phyloP scores from a whole-genome alignment of 2,888 invertebrate species.

The Formica aserva region DNA sequence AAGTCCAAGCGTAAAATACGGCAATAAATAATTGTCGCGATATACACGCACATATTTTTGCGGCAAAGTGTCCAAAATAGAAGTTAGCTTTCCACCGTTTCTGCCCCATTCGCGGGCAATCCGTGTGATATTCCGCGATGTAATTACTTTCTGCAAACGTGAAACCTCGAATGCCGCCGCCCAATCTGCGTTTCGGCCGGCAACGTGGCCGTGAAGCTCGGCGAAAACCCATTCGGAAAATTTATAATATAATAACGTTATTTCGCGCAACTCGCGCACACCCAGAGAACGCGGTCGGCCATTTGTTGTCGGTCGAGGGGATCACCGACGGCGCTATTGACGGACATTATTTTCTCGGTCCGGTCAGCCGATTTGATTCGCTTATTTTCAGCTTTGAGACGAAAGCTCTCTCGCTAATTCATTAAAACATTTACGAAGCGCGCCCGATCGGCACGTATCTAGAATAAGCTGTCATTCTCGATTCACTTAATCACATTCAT shows the following conservation, averaged over 20 bases:
- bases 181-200: slow-evolving; percentile 29
- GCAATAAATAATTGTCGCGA: neutral
- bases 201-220: slow-evolving; percentile 23
- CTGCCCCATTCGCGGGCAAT: slow-evolving; percentile 32
- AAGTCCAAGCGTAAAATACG: neutral
- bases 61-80: neutral
- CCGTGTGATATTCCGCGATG: slow-evolving; percentile 47
- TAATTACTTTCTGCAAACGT: slow-evolving; percentile 50
- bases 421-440: slow-evolving; percentile 75
- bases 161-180: slow-evolving; percentile 45
- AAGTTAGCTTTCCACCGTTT: neutral
- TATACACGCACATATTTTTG: slow-evolving; percentile 18
- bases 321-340: neutral
- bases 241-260: slow-evolving; percentile 56
- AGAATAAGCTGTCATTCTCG: slow-evolving; percentile 68
- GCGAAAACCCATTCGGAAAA: slow-evolving; percentile 51
- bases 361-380: slow-evolving; percentile 52
- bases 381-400: slow-evolving; percentile 71
- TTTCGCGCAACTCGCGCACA: slow-evolving; percentile 20
- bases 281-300: neutral
- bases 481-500: slow-evolving; percentile 71
- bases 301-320: slow-evolving; percentile 44
- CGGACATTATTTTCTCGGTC: slow-evolving; percentile 50
- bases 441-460: slow-evolving; percentile 52
- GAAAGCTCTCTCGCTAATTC: slow-evolving; percentile 73